A percentile compares a stretch with the other conserved stretches of the same genome.
These are phyloP conservation scores for Eremobia ochroleuca DNA, from an alignment of 2,888 invertebrate species.

Conservation along the genomic window DNA sequence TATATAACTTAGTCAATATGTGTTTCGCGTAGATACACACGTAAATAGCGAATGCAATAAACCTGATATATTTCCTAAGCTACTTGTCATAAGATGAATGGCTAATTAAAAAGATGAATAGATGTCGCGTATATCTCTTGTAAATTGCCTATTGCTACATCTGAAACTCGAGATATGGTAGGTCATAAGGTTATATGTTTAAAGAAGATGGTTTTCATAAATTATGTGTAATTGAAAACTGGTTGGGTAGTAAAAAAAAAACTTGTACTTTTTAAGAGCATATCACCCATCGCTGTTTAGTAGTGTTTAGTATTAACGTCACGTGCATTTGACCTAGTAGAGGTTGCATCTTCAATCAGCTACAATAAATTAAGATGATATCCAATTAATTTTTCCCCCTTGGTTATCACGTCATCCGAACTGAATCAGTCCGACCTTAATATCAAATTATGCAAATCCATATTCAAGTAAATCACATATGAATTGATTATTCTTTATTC, in stretches of 20 bases:
- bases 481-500: conserved; percentile 52
- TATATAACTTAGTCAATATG: conserved; percentile 1
- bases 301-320: neutral
- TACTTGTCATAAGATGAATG: conserved; percentile 43
- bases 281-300: neutral
- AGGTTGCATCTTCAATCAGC: neutral
- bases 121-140: conserved; percentile 33
- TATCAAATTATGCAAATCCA: conserved; percentile 41
- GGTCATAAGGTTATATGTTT: conserved; percentile 23
- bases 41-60: conserved; percentile 24
- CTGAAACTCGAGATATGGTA: conserved; percentile 32
- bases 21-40: conserved; percentile 13
- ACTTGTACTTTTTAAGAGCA: neutral
- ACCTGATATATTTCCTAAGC: conserved; percentile 55
- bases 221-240: conserved; percentile 29
- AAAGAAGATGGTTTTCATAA: conserved; percentile 43
- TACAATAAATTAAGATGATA: conserved; percentile 4
- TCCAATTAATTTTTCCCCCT: conserved; percentile 8
- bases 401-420: conserved; percentile 10
- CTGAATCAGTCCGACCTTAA: conserved; percentile 34
- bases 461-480: conserved; percentile 55
- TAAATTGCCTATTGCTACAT: conserved; percentile 42
- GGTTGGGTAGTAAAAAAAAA: conserved; percentile 17
- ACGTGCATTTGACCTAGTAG: neutral
- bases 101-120: conserved; percentile 55